Evolutionary conservation across 2,113 vertebrate species (phyloP).

Genomic region (Leptocoma aspasia): DNA sequence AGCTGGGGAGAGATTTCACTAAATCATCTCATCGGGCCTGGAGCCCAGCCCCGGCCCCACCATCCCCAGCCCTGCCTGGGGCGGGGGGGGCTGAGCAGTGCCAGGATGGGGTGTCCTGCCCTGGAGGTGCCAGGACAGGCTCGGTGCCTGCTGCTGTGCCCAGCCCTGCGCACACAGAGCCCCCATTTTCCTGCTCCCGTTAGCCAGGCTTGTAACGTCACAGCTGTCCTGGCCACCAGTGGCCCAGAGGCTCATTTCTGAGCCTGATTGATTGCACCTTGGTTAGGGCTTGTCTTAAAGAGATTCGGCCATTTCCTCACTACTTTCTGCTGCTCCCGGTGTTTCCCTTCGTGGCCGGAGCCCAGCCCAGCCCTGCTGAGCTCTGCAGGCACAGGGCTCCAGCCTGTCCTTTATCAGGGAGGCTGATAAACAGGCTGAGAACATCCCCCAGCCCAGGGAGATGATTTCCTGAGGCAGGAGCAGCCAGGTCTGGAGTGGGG

Average conservation of each 20-base stretch:
- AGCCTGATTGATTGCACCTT: slow-evolving; percentile 36
- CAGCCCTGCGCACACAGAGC: accelerated
- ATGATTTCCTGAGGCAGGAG: not conserved
- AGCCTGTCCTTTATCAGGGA: not conserved
- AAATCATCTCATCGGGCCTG: not conserved
- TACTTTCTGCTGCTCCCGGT: not conserved
- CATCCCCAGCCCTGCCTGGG: not conserved
- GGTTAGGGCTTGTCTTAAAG: not conserved
- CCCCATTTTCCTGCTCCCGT: accelerated
- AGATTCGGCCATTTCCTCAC: not conserved
- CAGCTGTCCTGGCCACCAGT: not conserved
- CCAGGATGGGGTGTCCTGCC: not conserved
- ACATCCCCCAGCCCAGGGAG: not conserved
- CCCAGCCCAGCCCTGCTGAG: not conserved
- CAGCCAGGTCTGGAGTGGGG: accelerated
- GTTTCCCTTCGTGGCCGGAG: not conserved
- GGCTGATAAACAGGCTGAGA: not conserved
- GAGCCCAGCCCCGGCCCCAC: not conserved
- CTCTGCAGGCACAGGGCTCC: not conserved
- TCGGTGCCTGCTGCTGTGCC: accelerated
- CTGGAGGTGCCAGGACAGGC: not conserved
- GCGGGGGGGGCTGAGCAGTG: not conserved
- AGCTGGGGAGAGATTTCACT: slow-evolving; percentile 7
- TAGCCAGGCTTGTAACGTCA: accelerated
- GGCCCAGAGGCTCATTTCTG: slow-evolving; percentile 23